phyloP scores from a whole-genome alignment of 2,888 invertebrate species.

The Tipula confusa region DNA sequence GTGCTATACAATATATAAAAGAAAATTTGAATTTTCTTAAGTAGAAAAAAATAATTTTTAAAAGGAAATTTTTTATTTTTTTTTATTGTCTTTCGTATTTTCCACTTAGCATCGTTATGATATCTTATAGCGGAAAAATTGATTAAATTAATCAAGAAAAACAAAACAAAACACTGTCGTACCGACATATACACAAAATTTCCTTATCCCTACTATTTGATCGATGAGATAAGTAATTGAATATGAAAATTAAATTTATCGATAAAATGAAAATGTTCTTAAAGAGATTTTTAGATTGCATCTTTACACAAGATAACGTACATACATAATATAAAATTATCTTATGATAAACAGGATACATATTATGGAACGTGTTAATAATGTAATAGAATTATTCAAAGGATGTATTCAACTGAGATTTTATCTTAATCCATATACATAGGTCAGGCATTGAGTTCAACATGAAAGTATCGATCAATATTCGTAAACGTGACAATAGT shows the following conservation, averaged over 20 bases:
- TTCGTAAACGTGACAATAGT: too few relatives aligned
- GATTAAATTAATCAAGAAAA: neutral
- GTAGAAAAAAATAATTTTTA: too few relatives aligned
- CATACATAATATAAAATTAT: too few relatives aligned
- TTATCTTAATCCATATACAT: neutral
- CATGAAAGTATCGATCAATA: too few relatives aligned
- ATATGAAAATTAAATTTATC: neutral
- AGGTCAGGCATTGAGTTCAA: neutral
- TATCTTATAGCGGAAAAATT: neutral
- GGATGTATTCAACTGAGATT: neutral
- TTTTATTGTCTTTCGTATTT: neutral
- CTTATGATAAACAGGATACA: neutral
- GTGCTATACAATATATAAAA: too few relatives aligned
- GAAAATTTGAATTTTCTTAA: too few relatives aligned
- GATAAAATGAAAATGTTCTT: neutral
- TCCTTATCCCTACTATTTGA: neutral
- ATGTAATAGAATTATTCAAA: neutral
- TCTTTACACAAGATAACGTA: neutral
- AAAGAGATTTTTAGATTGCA: neutral
- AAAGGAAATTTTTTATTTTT: neutral
- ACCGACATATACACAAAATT: neutral
- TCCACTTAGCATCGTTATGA: neutral
- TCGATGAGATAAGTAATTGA: neutral
- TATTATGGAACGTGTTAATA: neutral
- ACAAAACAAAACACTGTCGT: too few relatives aligned